Base-by-base conservation (phyloP, 2,888 invertebrate species). In the Sphaerophoria rueppellii region DNA sequence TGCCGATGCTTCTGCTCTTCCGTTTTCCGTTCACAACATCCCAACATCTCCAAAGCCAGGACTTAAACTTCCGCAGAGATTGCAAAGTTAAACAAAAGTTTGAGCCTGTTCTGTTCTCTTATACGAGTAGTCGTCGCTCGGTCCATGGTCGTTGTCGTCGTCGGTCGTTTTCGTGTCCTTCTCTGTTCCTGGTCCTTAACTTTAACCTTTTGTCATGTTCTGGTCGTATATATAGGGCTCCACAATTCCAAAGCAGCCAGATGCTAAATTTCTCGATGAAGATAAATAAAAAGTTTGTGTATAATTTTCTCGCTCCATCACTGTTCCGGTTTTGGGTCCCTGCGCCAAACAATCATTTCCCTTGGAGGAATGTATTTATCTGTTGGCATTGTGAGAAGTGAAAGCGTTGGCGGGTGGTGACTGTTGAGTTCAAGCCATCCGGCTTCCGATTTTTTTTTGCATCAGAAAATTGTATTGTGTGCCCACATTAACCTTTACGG, bases 61-160 rank as follows among this genome's bases (percentile, higher is more conserved):
- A 37, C 71, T 77, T 24, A 24, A 69, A 70, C 82, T 74, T 82
- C 73, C 78, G 73, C 46, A 52, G 58, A 70, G 78, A 82, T 78
- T 78, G 73, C 37, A 58, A 82, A 82, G 73, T 78, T 78, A 58
- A 82, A 82, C 82, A 82, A 82, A 82, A 82, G 73, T 82, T 82
- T 52, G 34, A 74, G 69, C 63, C 67, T 24, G 37, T 24, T 65
- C 16, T 50, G 43, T 43, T 43, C 43, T 43, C 9, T 4, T 9
- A 9, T 43, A 4, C 9, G 9, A 11, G 9, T 43, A 43, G 43
- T 55, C 24, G 1, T 40, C 14, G 34, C 35, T 7, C 11, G n/a
- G n/a, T n/a, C n/a, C n/a, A n/a, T 50, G 24, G 43, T 34, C 14
- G n/a, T 24, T 11, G 7, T n/a, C 11, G 24, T 40, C 52, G 6